A percentile compares a stretch with the other conserved stretches of the same genome.
Conservation (phyloP, 2,797 vertebrate species). For the Parambassis ranga region DNA sequence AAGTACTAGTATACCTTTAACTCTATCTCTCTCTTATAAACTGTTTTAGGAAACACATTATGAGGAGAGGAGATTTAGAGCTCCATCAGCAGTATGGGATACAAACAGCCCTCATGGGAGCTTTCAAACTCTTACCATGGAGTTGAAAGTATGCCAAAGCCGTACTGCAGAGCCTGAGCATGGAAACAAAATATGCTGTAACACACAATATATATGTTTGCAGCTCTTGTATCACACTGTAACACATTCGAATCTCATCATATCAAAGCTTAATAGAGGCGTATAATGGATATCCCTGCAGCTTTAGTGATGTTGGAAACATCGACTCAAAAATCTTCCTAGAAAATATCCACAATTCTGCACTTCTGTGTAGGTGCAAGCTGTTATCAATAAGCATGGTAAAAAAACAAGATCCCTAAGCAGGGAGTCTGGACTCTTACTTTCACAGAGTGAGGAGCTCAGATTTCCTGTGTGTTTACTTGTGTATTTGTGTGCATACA, state of each 20-base stretch:
- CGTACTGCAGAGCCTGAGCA: not conserved
- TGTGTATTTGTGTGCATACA: not conserved
- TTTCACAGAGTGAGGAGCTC: not conserved
- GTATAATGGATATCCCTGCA: not conserved
- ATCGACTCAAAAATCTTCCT: too few relatives aligned
- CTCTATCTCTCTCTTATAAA: too few relatives aligned
- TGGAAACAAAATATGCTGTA: not conserved
- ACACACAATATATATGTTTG: not conserved
- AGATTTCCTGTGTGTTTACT: not conserved
- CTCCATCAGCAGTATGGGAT: conserved; percentile 7
- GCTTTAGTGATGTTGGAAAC: not conserved
- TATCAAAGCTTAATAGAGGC: too few relatives aligned
- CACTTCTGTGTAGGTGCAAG: too few relatives aligned
- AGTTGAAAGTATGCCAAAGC: not conserved
- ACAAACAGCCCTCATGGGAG: conserved; percentile 18
- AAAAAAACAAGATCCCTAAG: not conserved
- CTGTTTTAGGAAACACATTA: not conserved
- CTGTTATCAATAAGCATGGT: too few relatives aligned
- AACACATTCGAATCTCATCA: too few relatives aligned
- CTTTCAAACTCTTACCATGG: conserved; percentile 16
- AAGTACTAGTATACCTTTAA: too few relatives aligned
- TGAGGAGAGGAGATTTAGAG: not conserved
- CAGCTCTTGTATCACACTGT: not conserved
- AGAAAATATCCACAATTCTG: too few relatives aligned
- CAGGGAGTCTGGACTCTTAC: not conserved